phyloP scores from a whole-genome alignment of 2,797 vertebrate species.

The Psittacula derbiana region DNA sequence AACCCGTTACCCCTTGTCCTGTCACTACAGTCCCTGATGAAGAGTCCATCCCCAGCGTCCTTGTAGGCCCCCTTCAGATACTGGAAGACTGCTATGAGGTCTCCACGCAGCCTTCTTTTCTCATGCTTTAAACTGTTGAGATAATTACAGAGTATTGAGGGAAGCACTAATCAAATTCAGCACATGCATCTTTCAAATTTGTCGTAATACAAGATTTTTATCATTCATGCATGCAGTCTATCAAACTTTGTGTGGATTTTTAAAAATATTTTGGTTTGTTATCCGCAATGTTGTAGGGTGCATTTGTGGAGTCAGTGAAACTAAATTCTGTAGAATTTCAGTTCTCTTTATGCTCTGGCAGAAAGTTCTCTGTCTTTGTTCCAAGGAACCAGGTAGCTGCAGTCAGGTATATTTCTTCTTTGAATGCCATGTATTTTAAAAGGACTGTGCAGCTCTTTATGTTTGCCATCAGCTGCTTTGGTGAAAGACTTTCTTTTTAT shows the following conservation, averaged over 20 bases:
- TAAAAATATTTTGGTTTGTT: background rate
- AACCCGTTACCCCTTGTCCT: background rate
- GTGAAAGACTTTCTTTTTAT: background rate
- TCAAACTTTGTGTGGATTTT: background rate
- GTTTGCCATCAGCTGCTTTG: background rate
- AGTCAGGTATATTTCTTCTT: background rate
- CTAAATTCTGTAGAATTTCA: background rate
- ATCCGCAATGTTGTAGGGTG: background rate
- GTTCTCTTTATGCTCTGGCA: background rate
- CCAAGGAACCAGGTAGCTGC: background rate
- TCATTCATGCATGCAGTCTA: background rate
- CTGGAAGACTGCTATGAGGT: background rate
- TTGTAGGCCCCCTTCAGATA: background rate
- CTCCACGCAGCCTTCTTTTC: no score
- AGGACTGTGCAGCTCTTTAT: background rate
- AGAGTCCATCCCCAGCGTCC: background rate
- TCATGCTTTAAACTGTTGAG: background rate
- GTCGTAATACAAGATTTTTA: background rate
- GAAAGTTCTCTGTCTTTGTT: background rate
- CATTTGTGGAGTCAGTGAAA: background rate
- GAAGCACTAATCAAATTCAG: background rate
- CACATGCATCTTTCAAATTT: background rate
- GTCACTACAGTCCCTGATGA: background rate
- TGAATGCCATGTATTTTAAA: background rate
- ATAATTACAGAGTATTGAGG: background rate